Evolutionary conservation across 2,113 vertebrate genomes (phyloP).

Genomic region (Oophaga pumilio): DNA sequence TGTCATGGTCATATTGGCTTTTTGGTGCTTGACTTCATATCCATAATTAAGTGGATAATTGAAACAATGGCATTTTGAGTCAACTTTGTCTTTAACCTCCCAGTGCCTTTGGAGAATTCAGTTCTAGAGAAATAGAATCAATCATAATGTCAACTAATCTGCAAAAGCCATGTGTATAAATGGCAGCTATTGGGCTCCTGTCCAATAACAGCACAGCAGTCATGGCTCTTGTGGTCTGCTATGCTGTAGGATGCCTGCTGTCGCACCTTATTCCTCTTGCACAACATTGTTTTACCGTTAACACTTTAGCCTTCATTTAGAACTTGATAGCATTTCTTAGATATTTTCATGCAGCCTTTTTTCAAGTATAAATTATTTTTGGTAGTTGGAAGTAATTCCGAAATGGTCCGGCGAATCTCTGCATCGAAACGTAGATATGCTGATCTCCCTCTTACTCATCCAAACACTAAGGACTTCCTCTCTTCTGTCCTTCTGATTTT

Average conservation of each 20-base stretch:
- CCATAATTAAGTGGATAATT: background rate
- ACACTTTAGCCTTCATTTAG: background rate
- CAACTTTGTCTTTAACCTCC: background rate
- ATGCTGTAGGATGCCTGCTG: background rate
- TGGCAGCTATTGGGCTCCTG: background rate
- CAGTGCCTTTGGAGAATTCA: background rate
- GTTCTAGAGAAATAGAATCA: background rate
- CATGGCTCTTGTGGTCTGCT: background rate
- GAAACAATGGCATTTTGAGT: background rate
- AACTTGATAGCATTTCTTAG: background rate
- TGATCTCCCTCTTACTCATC: too few species aligned
- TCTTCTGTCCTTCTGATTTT: too few species aligned
- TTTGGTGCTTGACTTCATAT: background rate
- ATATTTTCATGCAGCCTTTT: background rate
- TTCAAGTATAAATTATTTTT: too few species aligned
- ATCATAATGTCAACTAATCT: constrained; percentile 17
- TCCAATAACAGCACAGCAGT: background rate
- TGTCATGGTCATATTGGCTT: background rate
- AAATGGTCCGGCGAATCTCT: too few species aligned
- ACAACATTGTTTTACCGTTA: background rate
- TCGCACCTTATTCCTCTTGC: background rate
- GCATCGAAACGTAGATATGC: too few species aligned
- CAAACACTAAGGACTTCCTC: too few species aligned
- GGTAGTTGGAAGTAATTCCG: background rate
- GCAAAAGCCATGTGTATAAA: background rate